Percentiles rank a stretch among this genome's conserved stretches.
Conservation (phyloP, 2,888 invertebrate species). For the Lacanobia oleracea region DNA sequence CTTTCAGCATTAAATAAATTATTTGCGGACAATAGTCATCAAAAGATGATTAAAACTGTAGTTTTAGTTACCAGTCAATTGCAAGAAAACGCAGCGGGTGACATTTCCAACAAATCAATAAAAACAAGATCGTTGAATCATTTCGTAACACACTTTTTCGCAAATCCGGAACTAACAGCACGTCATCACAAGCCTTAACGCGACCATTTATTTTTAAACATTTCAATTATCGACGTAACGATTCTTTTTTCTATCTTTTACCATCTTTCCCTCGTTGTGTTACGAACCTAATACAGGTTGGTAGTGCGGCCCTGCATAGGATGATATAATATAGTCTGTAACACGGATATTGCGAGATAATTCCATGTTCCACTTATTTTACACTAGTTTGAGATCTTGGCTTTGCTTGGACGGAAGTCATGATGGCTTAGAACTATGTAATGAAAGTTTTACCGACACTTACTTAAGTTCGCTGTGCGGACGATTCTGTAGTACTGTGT, state of each 20-base stretch:
- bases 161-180: constrained; percentile 28
- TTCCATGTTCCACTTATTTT: constrained; percentile 81
- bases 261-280: constrained; percentile 59
- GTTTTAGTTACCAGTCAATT: not conserved
- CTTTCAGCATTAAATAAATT: too few species aligned
- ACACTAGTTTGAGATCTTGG: constrained; percentile 67
- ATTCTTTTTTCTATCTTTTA: constrained; percentile 28
- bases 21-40: not conserved
- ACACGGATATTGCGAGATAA: constrained; percentile 84
- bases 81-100: constrained; percentile 12
- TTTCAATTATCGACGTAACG: constrained; percentile 29
- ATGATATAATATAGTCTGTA: constrained; percentile 83
- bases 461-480: constrained; percentile 30
- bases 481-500: constrained; percentile 30
- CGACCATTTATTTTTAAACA: constrained; percentile 26
- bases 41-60: not conserved
- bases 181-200: constrained; percentile 7
- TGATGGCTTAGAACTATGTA: constrained; percentile 56
- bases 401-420: constrained; percentile 64
- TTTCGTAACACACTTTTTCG: constrained; percentile 53
- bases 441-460: constrained; percentile 54
- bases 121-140: constrained; percentile 19
- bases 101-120: constrained; percentile 16
- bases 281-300: constrained; percentile 73
- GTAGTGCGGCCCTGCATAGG: constrained; percentile 72